These are phyloP conservation scores for Megathymus violae DNA, from an alignment of 1,140 invertebrate genomes.

Conservation along the genomic window DNA sequence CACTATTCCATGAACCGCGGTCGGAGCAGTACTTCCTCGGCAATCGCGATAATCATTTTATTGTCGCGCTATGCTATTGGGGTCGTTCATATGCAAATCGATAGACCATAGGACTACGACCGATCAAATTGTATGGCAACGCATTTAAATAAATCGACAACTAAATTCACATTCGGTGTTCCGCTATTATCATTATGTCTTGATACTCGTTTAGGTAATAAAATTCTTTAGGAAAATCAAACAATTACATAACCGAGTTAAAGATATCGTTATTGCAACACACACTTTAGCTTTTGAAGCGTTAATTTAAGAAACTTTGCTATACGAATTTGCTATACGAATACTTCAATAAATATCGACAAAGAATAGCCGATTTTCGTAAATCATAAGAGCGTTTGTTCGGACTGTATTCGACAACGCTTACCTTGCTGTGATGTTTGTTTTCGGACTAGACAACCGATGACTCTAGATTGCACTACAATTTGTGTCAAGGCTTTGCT, in stretches of 20 bases:
- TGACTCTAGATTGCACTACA: slow-evolving; percentile 47
- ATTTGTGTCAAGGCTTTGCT: slow-evolving; percentile 46
- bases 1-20: slow-evolving; percentile 27
- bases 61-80: slow-evolving; percentile 27
- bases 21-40: slow-evolving; percentile 29
- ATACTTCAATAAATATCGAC: too few species aligned
- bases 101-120: slow-evolving; percentile 22
- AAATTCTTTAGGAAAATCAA: too few species aligned
- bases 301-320: too few species aligned
- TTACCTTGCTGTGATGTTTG: slow-evolving; percentile 20
- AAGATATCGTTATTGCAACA: too few species aligned
- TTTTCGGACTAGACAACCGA: slow-evolving; percentile 38
- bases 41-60: slow-evolving; percentile 33
- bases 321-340: too few species aligned
- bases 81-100: slow-evolving; percentile 30
- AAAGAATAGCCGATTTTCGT: too few species aligned
- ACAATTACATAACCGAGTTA: too few species aligned
- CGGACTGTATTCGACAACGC: slow-evolving; percentile 17
- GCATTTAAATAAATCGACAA: slow-evolving; percentile 23
- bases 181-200: neutral
- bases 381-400: slow-evolving; percentile 6
- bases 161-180: slow-evolving; percentile 2
- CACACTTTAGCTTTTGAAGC: too few species aligned
- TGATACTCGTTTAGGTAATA: too few species aligned
- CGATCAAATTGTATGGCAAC: slow-evolving; percentile 25